phyloP scores from a whole-genome alignment of 1,140 invertebrate species.

The Drosophila sucinea region DNA sequence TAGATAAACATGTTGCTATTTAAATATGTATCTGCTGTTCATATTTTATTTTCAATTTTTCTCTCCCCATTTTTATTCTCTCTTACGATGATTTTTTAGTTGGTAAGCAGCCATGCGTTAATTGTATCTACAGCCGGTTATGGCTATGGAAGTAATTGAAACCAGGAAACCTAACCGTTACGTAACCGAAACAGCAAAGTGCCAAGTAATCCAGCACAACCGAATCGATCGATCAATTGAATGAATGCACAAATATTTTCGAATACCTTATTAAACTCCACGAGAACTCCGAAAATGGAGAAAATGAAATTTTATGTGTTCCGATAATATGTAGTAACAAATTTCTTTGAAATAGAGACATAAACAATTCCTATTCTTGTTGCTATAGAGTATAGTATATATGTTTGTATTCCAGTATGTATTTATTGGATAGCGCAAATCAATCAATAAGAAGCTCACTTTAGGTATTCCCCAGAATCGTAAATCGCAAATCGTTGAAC shows the following conservation, averaged over 20 bases:
- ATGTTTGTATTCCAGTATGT: too few relatives aligned
- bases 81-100: background rate
- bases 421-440: slow-evolving; percentile 23
- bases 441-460: slow-evolving; percentile 50
- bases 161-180: background rate
- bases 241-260: background rate
- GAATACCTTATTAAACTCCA: background rate
- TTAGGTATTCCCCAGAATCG: slow-evolving; percentile 69
- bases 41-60: background rate
- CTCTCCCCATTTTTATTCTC: background rate
- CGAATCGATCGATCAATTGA: background rate
- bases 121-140: background rate
- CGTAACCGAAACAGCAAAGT: background rate
- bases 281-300: too few relatives aligned
- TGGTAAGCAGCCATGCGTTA: background rate
- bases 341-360: background rate
- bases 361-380: background rate
- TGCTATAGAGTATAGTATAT: background rate
- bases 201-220: background rate
- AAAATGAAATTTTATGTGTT: too few relatives aligned
- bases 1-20: slow-evolving; percentile 1
- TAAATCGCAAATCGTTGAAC: background rate
- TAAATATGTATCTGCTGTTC: background rate
- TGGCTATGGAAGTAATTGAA: background rate
- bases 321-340: background rate